Base-by-base conservation (phyloP, 2,888 invertebrate genomes). In the Mantis religiosa region DNA sequence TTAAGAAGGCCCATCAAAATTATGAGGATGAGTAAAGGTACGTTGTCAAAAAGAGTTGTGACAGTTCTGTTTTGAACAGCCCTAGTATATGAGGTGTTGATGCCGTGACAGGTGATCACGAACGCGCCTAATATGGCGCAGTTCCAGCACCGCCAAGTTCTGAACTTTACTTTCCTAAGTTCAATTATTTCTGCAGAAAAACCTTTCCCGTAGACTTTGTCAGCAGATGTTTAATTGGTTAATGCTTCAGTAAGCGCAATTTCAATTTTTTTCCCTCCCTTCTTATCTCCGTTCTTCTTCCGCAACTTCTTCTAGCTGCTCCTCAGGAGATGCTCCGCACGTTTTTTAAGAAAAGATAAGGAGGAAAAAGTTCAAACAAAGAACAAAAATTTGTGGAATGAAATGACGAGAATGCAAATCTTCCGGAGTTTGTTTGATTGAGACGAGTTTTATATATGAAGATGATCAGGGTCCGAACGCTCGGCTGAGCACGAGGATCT, bases 151-250 rank as follows among this genome's bases (percentile, higher is more conserved):
- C 4, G 54, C 54, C 54, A 71, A 71, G 54, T 71, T 71, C 54
- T 71, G 54, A n/a, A n/a, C 54, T 71, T 71, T 71, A 71, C 54
- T 71, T 71, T 71, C 54, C 25, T 71, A 71, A 71, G 54, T 71
- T 71, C 54, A 71, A 71, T 71, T 71, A 71, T 71, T 71, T 71
- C 54, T 71, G 54, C 54, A 71, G 54, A 86, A 54, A 86, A 28
- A n/a, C n/a, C 28, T 1, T 86, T 85, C 85, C 20, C 81, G 25
- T 9, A 81, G 86, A 86, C 71, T 81, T 30, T 71, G 86, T 81
- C 86, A 86, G 86, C 81, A 86, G 81, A 86, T 86, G 81, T 47
- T 86, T 86, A 86, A 86, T 86, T 86, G 86, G 81, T 86, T 86
- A 71, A 71, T 71, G 54, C 54, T 71, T 71, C 54, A 71, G 54